phyloP scores from a whole-genome alignment of 2,797 vertebrate genomes.

The Petrocephalus schoutedeni region DNA sequence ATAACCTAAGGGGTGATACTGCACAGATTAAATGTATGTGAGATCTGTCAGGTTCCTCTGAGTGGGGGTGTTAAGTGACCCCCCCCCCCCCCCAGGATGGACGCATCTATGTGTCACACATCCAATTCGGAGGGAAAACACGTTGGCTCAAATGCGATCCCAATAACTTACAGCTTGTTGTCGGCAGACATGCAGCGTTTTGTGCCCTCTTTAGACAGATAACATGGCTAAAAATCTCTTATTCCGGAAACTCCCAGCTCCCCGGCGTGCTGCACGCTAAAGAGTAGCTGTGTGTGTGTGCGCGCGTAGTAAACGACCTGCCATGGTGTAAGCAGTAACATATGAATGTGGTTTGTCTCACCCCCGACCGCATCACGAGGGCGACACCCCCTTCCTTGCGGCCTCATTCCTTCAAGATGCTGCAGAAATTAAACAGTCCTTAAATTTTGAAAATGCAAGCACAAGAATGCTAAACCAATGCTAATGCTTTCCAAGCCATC shows the following conservation, averaged over 20 bases:
- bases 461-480: neutral
- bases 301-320: neutral
- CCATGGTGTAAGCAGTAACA: neutral
- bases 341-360: neutral
- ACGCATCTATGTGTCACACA: neutral
- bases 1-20: neutral
- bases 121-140: slow-evolving; percentile 5
- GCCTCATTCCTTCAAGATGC: neutral
- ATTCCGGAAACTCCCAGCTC: neutral
- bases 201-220: neutral
- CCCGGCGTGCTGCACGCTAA: neutral
- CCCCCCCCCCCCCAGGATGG: neutral
- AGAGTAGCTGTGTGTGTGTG: neutral
- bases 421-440: neutral
- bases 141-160: neutral
- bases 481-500: neutral
- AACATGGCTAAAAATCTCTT: neutral
- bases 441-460: neutral
- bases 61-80: neutral
- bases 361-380: neutral
- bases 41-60: slow-evolving; percentile 3
- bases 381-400: neutral
- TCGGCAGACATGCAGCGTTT: neutral
- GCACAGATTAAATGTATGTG: neutral
- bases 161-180: neutral